These are phyloP conservation scores for Amphiprion ocellaris DNA, from an alignment of 2,113 vertebrate species.

Conservation along the genomic window DNA sequence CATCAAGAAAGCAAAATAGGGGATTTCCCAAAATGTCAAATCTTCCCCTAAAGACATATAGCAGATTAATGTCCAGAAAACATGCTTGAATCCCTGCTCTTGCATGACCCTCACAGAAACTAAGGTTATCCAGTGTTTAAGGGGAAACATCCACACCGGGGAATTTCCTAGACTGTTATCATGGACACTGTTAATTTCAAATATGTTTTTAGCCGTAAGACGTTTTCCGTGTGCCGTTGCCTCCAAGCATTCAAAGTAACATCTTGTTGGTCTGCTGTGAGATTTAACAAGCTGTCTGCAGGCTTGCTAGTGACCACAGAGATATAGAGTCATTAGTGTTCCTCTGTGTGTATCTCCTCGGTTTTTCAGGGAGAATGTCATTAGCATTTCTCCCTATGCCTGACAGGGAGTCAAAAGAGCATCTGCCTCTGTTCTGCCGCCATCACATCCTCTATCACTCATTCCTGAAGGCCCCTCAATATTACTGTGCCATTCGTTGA, in stretches of 20 bases:
- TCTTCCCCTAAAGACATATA: no score
- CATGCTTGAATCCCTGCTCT: no score
- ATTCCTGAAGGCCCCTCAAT: slow-evolving; percentile 41
- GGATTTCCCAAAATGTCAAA: no score
- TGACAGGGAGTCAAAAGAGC: slow-evolving; percentile 67
- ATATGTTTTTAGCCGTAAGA: slow-evolving; percentile 40
- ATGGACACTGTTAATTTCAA: slow-evolving; percentile 34
- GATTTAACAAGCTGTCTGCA: slow-evolving; percentile 68
- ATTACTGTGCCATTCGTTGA: slow-evolving; percentile 30
- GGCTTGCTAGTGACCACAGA: slow-evolving; percentile 55
- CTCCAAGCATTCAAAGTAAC: slow-evolving; percentile 44
- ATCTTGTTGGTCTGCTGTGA: slow-evolving; percentile 58
- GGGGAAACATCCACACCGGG: not conserved
- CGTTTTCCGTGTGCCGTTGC: slow-evolving; percentile 32
- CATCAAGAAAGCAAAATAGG: no score
- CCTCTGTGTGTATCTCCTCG: slow-evolving; percentile 54
- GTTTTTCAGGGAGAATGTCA: slow-evolving; percentile 61
- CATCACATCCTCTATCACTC: slow-evolving; percentile 57
- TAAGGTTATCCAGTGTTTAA: not conserved
- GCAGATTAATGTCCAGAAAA: no score
- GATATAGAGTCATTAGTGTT: slow-evolving; percentile 65
- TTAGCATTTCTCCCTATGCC: slow-evolving; percentile 64
- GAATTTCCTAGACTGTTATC: not conserved
- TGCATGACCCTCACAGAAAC: no score
- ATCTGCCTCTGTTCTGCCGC: slow-evolving; percentile 57